Base-by-base conservation (phyloP, 2,797 vertebrate species). In the Thamnophis elegans region DNA sequence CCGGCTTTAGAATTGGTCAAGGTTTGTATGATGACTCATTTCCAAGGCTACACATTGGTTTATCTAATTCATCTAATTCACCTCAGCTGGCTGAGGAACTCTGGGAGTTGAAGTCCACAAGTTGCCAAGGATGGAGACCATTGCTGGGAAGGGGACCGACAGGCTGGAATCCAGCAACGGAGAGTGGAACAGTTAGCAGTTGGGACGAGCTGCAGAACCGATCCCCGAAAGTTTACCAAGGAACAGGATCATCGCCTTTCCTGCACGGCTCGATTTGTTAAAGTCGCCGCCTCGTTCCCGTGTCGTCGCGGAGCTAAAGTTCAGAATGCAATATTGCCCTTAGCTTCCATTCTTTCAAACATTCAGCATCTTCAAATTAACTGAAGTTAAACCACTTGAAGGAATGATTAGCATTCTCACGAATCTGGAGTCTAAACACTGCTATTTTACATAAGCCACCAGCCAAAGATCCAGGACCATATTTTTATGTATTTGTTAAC, bases 151-250 rank as follows among this genome's bases (percentile, higher is more conserved):
- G n/a, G n/a, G n/a, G n/a, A 14, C 87, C 0, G 53, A 92, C 53
- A 47, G 60, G 60, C 78, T 22, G 68, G 73, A 56, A 86, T 68
- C 47, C 56, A 88, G 85, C 90, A 2, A n/a, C 0, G 55, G 10
- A 10, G 13, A 0, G 28, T 9, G 14, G 14, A 5, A 26, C 0
- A 13, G 42, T 20, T n/a, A 25, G 11, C 22, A 1, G 8, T 6
- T 2, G 13, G 1, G 2, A 14, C 3, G 10, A 60, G 22, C 1
- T 0, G 4, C 0, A 9, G 8, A 25, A 8, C 47, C 47, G 22
- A 2, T 22, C 54, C 25, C 0, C 1, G 32, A 28, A 56, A 42
- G 32, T 16, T 26, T 10, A 56, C 5, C 56, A 26, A 20, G 51
- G 32, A 2, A 28, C 1, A 14, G 1, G 22, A 22, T 8, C 12